These are phyloP conservation scores for Oncorhynchus mykiss DNA, from an alignment of 2,113 vertebrate genomes.

Conservation along the genomic window DNA sequence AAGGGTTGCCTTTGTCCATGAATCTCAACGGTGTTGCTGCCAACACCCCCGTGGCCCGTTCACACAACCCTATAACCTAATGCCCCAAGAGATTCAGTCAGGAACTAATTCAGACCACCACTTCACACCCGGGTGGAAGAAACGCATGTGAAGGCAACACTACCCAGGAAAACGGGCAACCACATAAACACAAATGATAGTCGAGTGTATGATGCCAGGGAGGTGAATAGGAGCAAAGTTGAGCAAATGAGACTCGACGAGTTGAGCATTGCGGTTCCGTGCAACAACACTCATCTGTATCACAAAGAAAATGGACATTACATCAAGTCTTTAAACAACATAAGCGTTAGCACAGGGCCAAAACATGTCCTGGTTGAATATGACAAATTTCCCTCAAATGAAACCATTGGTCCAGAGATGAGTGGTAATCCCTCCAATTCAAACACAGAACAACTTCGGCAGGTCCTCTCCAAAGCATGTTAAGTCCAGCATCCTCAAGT, in stretches of 20 bases:
- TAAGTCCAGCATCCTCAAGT: constrained; percentile 44
- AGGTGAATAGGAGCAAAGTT: constrained; percentile 11
- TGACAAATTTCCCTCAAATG: constrained; percentile 78
- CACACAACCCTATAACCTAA: constrained; percentile 47
- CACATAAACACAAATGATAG: too few species aligned
- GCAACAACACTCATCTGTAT: constrained; percentile 53
- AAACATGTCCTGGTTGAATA: constrained; percentile 69
- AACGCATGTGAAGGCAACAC: constrained; percentile 12
- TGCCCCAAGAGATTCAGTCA: constrained; percentile 35
- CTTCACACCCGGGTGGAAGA: constrained; percentile 42
- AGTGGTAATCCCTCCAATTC: constrained; percentile 75
- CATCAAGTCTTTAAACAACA: constrained; percentile 24
- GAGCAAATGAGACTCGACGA: constrained; percentile 44
- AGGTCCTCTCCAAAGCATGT: constrained; percentile 57
- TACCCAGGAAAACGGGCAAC: constrained; percentile 31
- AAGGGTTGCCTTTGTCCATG: constrained; percentile 57
- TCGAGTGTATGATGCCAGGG: constrained; percentile 12
- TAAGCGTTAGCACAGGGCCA: constrained; percentile 2
- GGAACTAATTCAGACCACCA: constrained; percentile 48
- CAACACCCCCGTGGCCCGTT: constrained; percentile 46
- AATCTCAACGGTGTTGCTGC: constrained; percentile 37
- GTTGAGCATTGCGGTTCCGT: constrained; percentile 28
- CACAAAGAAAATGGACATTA: constrained; percentile 34
- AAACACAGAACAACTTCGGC: constrained; percentile 54
- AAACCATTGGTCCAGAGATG: constrained; percentile 76